A percentile compares a stretch with the other conserved stretches of the same genome.
phyloP scores from a whole-genome alignment of 2,797 vertebrate species.

The Acanthis flammea region DNA sequence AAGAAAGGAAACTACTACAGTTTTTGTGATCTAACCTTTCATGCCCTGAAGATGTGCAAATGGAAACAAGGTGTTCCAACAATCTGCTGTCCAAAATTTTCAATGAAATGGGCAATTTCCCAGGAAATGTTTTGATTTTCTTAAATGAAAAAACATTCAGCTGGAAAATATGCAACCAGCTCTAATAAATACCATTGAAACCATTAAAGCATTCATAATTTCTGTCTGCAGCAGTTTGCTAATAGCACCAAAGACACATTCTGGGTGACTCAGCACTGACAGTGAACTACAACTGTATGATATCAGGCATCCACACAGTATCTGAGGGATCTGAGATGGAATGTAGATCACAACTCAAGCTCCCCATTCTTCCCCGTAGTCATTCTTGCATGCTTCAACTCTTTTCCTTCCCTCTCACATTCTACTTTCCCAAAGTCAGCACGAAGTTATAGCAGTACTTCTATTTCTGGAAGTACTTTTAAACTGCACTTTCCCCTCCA shows the following conservation, averaged over 20 bases:
- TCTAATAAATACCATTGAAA: neutral
- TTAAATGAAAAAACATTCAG: neutral
- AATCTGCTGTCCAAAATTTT: neutral
- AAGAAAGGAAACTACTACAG: neutral
- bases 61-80: neutral
- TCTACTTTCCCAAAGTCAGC: neutral
- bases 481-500: neutral
- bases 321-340: neutral
- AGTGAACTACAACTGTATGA: neutral
- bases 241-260: neutral
- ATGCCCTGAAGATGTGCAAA: neutral
- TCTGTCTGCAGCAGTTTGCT: neutral
- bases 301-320: neutral
- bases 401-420: neutral
- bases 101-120: neutral
- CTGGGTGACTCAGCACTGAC: neutral
- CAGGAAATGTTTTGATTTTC: neutral
- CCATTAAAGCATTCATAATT: neutral
- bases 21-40: neutral
- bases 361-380: neutral
- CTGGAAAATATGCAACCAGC: neutral
- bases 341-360: neutral
- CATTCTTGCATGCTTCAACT: neutral
- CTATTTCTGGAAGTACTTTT: neutral
- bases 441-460: neutral